Percentiles rank a stretch among this genome's conserved stretches.
Evolutionary conservation across 2,797 vertebrate species (phyloP).

Genomic region (Megaceryle alcyon): DNA sequence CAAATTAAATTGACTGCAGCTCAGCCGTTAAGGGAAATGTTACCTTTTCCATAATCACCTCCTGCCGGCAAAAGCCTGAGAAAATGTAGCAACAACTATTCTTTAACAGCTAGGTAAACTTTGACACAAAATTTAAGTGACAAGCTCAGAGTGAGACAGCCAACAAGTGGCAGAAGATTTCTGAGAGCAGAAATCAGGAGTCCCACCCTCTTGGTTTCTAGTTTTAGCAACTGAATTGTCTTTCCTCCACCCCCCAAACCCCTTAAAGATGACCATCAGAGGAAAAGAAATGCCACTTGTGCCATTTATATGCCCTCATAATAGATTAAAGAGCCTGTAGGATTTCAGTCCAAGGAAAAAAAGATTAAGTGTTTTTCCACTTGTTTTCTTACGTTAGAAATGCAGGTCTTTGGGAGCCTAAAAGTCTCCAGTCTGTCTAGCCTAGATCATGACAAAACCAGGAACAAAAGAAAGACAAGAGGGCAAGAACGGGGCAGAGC

Average conservation of each 20-base stretch:
- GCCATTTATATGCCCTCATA: background rate
- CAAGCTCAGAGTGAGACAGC: background rate
- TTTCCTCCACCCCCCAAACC: background rate
- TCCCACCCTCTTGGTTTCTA: background rate
- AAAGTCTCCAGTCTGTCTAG: constrained; percentile 1
- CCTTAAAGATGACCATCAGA: background rate
- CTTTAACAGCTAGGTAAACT: constrained; percentile 23
- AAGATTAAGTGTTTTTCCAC: constrained; percentile 12
- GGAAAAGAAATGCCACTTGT: background rate
- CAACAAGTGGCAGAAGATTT: background rate
- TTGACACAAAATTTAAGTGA: background rate
- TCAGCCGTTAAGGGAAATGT: background rate
- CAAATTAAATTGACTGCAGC: constrained; percentile 23
- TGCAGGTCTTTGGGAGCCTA: background rate
- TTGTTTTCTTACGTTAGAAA: constrained; percentile 32
- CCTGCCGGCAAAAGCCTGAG: constrained; percentile 11
- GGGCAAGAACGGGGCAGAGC: background rate
- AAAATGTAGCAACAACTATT: background rate
- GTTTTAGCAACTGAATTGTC: background rate
- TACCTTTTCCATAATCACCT: constrained; percentile 44
- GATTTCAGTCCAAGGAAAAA: background rate
- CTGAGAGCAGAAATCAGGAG: background rate
- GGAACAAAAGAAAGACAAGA: background rate
- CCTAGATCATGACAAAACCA: background rate
- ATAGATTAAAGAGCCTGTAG: background rate